Conservation (phyloP, 1,140 invertebrate genomes). For the Neotoxoptera formosana region DNA sequence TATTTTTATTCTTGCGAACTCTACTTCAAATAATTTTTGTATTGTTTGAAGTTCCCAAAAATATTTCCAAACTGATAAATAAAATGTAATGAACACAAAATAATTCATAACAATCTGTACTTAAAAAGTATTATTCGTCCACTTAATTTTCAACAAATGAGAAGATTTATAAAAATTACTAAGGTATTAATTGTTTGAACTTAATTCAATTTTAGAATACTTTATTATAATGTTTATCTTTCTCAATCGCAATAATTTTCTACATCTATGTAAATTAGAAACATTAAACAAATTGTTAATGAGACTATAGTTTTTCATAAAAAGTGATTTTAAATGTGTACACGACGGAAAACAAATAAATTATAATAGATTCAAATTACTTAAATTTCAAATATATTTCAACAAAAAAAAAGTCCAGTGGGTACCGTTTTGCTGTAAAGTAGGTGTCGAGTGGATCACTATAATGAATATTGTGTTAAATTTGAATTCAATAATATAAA, state of each 20-base stretch:
- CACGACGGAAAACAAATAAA: no score
- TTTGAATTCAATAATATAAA: no score
- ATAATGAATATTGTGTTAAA: no score
- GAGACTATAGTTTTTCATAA: background rate
- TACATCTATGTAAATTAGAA: background rate
- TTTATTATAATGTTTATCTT: background rate
- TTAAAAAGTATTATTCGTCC: background rate
- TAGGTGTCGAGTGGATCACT: no score
- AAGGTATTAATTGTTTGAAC: background rate
- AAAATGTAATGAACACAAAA: slow-evolving; percentile 7
- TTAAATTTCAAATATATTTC: background rate
- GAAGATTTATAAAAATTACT: background rate
- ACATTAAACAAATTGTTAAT: background rate
- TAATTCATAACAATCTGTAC: background rate
- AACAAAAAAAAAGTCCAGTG: background rate
- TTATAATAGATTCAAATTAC: no score
- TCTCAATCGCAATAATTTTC: background rate
- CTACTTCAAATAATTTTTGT: background rate
- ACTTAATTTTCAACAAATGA: background rate
- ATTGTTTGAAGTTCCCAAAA: background rate
- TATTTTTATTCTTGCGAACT: background rate
- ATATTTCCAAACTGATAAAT: background rate
- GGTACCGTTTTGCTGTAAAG: no score
- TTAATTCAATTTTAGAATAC: background rate
- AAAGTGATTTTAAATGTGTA: background rate